phyloP scores from a whole-genome alignment of 2,888 invertebrate genomes.

The Philaethria dido region DNA sequence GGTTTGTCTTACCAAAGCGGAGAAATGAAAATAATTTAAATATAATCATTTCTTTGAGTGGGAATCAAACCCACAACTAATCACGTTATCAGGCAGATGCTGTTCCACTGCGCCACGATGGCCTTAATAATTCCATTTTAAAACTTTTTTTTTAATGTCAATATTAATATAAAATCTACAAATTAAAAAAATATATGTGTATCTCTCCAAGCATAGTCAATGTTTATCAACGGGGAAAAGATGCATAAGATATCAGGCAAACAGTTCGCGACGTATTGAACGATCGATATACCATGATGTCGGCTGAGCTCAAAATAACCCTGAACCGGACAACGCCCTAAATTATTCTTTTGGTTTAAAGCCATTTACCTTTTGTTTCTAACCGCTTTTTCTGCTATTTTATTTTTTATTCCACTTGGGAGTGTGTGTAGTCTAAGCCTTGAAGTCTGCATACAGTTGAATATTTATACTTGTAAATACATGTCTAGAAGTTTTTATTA shows the following conservation, averaged over 20 bases:
- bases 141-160: background rate
- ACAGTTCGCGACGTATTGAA: constrained; percentile 33
- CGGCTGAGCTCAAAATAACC: constrained; percentile 45
- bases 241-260: constrained; percentile 20
- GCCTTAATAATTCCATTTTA: too few species aligned
- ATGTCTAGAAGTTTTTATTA: too few species aligned
- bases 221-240: constrained; percentile 20
- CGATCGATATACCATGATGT: constrained; percentile 48
- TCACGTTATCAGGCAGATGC: too few species aligned
- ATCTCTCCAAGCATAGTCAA: background rate
- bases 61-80: too few species aligned
- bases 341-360: constrained; percentile 31
- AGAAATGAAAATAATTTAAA: too few species aligned
- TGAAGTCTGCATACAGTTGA: too few species aligned
- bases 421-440: too few species aligned
- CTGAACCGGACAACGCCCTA: constrained; percentile 38
- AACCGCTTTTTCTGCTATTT: background rate
- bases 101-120: too few species aligned
- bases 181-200: too few species aligned
- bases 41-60: too few species aligned
- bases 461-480: too few species aligned
- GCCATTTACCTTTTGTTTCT: constrained; percentile 16
- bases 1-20: too few species aligned
- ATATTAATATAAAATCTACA: background rate
- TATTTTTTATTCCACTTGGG: background rate